A percentile compares a stretch with the other conserved stretches of the same genome.
Conservation (phyloP, 2,797 vertebrate genomes). For the Cichlasoma orientale region DNA sequence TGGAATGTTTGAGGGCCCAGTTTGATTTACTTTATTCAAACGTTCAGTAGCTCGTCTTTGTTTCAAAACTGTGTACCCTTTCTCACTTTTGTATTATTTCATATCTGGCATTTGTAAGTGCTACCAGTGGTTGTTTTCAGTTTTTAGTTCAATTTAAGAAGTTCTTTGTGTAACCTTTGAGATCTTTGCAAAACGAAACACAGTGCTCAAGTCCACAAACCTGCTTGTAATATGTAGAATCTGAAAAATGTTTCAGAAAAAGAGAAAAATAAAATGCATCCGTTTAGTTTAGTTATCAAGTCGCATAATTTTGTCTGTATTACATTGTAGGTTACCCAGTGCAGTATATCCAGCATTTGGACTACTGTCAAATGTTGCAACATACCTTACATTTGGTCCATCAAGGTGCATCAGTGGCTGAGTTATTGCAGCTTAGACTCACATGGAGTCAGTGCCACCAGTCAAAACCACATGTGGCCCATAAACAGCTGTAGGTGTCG, state of each 20-base stretch:
- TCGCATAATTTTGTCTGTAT: not conserved
- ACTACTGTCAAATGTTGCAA: not conserved
- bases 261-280: not conserved
- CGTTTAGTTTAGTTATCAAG: not conserved
- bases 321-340: not conserved
- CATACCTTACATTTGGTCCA: not conserved
- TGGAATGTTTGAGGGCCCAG: not conserved
- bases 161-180: not conserved
- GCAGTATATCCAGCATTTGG: not conserved
- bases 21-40: not conserved
- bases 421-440: not conserved
- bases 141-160: not conserved
- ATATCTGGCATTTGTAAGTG: not conserved
- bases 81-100: not conserved
- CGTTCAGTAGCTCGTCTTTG: not conserved
- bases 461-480: not conserved
- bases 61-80: not conserved
- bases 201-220: not conserved
- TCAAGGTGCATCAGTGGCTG: not conserved
- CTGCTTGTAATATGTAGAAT: too few species aligned
- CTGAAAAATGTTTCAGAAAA: not conserved
- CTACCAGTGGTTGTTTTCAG: fast-evolving
- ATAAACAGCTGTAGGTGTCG: too few species aligned
- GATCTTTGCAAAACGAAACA: not conserved
- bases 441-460: not conserved